Percentiles rank a stretch among this genome's conserved stretches.
Conservation (phyloP, 1,140 invertebrate species). For the Drosophila mayri region DNA sequence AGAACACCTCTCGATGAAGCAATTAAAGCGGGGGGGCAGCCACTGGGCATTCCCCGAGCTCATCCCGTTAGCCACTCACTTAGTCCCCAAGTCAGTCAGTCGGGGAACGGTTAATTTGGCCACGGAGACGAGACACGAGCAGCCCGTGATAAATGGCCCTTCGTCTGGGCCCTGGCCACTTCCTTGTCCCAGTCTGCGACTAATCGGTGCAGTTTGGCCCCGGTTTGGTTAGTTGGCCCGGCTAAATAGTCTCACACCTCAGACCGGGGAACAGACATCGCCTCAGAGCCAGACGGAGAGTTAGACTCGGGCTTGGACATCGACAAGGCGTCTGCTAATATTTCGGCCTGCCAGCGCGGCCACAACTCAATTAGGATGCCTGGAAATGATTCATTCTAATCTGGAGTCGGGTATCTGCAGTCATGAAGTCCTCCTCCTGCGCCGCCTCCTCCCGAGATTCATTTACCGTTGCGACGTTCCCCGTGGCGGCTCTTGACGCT, state of each 20-base stretch:
- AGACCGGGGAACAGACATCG: slow-evolving; percentile 5
- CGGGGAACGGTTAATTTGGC: slow-evolving; percentile 61
- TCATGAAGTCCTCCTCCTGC: slow-evolving; percentile 53
- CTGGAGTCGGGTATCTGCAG: slow-evolving; percentile 77
- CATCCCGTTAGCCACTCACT: slow-evolving; percentile 48
- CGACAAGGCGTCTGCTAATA: slow-evolving; percentile 53
- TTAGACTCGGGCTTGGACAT: slow-evolving; percentile 28
- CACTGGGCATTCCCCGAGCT: slow-evolving; percentile 26
- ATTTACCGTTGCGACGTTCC: slow-evolving; percentile 75
- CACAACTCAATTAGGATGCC: slow-evolving; percentile 80
- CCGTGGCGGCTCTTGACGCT: slow-evolving; percentile 59
- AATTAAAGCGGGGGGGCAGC: slow-evolving; percentile 64
- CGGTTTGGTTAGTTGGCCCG: slow-evolving; percentile 38
- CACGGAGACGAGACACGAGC: slow-evolving; percentile 71
- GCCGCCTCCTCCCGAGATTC: slow-evolving; percentile 6
- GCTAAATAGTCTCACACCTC: slow-evolving; percentile 63
- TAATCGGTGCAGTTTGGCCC: slow-evolving; percentile 49
- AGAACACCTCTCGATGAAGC: slow-evolving; percentile 58
- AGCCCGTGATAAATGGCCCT: slow-evolving; percentile 72
- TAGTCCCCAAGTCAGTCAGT: slow-evolving; percentile 38
- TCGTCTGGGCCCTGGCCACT: slow-evolving; percentile 45
- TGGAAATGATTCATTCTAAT: slow-evolving; percentile 81
- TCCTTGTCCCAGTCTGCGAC: slow-evolving; percentile 38
- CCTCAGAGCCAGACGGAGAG: slow-evolving; percentile 11
- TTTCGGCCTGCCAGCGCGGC: slow-evolving; percentile 54